A percentile compares a stretch with the other conserved stretches of the same genome.
phyloP scores from a whole-genome alignment of 2,888 invertebrate species.

The Brassicogethes aeneus region DNA sequence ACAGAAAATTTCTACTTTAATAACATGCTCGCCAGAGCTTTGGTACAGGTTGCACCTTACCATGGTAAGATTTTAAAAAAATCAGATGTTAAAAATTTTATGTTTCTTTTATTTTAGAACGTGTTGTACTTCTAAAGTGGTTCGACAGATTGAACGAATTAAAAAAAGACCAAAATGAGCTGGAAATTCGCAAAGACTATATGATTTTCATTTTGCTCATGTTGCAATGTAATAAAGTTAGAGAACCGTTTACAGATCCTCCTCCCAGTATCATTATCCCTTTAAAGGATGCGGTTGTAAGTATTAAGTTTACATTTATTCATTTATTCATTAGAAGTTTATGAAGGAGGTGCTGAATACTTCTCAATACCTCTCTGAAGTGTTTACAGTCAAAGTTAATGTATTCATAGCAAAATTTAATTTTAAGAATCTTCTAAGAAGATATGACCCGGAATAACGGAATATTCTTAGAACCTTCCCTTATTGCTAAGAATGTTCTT shows the following conservation, averaged over 20 bases:
- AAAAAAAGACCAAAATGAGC: conserved; percentile 25
- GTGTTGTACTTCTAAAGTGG: conserved; percentile 30
- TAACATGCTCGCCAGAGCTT: conserved; percentile 1
- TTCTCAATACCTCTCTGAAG: no score
- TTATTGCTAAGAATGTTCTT: no score
- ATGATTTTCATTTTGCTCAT: conserved; percentile 42
- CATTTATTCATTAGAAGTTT: not conserved
- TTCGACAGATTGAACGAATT: conserved; percentile 35
- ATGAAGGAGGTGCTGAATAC: not conserved
- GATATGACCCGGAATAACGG: no score
- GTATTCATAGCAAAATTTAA: no score
- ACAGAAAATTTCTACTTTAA: conserved; percentile 1
- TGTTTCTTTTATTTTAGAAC: not conserved
- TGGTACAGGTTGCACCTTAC: not conserved
- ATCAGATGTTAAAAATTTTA: not conserved
- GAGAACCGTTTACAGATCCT: conserved; percentile 34
- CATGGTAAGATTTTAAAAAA: not conserved
- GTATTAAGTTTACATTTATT: no score
- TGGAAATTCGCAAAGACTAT: conserved; percentile 37
- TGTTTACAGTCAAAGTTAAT: no score
- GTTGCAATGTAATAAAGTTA: conserved; percentile 38
- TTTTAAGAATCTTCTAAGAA: no score
- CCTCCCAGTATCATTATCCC: conserved; percentile 34
- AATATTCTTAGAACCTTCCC: no score
- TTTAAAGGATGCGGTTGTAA: conserved; percentile 34